Evolutionary conservation across 2,888 invertebrate genomes (phyloP).

Genomic region (Callyntrura guangdongensis): DNA sequence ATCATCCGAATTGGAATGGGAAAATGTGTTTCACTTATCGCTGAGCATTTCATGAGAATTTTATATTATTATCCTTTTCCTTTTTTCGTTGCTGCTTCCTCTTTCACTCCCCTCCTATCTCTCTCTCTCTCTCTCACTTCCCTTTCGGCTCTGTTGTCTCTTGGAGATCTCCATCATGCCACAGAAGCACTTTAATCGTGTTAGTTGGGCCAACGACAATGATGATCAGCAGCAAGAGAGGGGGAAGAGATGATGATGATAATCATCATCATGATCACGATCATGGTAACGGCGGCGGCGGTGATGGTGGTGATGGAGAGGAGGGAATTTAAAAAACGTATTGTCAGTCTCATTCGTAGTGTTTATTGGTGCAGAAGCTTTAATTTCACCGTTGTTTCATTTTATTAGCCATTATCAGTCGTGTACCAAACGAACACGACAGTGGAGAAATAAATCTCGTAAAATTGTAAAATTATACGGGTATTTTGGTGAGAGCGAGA

Average conservation of each 20-base stretch:
- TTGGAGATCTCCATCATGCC: conserved; percentile 33
- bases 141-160: background rate
- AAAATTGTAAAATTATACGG: background rate
- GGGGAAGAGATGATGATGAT: too few relatives aligned
- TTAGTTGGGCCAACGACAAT: conserved; percentile 24
- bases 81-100: background rate
- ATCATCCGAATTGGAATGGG: conserved; percentile 57
- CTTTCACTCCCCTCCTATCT: background rate
- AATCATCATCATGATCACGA: background rate
- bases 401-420: conserved; percentile 19
- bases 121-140: background rate
- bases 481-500: background rate
- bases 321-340: background rate
- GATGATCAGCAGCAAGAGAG: background rate
- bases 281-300: background rate
- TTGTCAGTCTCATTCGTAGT: background rate
- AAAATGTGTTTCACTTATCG: conserved; percentile 58
- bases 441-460: conserved; percentile 8
- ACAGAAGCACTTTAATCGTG: background rate
- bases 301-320: conserved; percentile 2
- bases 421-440: background rate
- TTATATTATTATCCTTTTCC: conserved; percentile 53
- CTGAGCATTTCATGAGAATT: conserved; percentile 46
- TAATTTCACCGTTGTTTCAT: background rate
- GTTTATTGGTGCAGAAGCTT: conserved; percentile 4